Evolutionary conservation across 2,888 invertebrate genomes (phyloP).

Genomic region (Agrypnus murinus): DNA sequence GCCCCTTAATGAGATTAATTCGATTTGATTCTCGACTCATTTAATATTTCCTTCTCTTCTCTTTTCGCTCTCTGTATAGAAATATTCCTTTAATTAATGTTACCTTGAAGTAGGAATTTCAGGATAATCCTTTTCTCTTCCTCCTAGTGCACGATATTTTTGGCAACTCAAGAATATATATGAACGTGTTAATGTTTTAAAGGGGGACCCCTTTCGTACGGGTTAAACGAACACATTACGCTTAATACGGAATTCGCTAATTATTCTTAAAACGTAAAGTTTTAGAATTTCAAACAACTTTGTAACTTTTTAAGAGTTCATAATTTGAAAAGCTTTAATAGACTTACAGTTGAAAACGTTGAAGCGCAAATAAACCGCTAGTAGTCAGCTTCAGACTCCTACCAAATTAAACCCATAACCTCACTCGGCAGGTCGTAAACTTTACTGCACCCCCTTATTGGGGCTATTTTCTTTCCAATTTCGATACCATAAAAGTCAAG

Average conservation of each 20-base stretch:
- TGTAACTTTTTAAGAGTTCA: slow-evolving; percentile 48
- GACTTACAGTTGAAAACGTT: slow-evolving; percentile 48
- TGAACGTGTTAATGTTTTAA: too few species aligned
- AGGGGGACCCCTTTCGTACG: not conserved
- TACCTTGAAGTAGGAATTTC: too few species aligned
- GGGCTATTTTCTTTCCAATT: slow-evolving; percentile 59
- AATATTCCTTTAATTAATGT: too few species aligned
- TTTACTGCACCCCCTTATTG: slow-evolving; percentile 61
- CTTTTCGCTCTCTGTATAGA: too few species aligned
- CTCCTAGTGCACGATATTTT: too few species aligned
- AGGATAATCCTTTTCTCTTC: too few species aligned
- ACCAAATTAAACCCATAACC: slow-evolving; percentile 52
- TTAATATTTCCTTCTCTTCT: too few species aligned
- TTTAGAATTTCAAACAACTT: slow-evolving; percentile 45
- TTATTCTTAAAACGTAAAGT: slow-evolving; percentile 44
- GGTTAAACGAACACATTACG: slow-evolving; percentile 23
- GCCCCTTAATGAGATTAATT: too few species aligned
- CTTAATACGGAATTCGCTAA: slow-evolving; percentile 29
- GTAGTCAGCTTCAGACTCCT: slow-evolving; percentile 48
- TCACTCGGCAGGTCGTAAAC: slow-evolving; percentile 59
- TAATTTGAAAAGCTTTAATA: slow-evolving; percentile 49
- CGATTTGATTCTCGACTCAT: too few species aligned
- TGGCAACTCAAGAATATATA: too few species aligned
- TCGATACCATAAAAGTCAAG: slow-evolving; percentile 62
- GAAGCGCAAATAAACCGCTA: slow-evolving; percentile 48